phyloP scores from a whole-genome alignment of 2,113 vertebrate genomes.

The Nyctibius bracteatus region DNA sequence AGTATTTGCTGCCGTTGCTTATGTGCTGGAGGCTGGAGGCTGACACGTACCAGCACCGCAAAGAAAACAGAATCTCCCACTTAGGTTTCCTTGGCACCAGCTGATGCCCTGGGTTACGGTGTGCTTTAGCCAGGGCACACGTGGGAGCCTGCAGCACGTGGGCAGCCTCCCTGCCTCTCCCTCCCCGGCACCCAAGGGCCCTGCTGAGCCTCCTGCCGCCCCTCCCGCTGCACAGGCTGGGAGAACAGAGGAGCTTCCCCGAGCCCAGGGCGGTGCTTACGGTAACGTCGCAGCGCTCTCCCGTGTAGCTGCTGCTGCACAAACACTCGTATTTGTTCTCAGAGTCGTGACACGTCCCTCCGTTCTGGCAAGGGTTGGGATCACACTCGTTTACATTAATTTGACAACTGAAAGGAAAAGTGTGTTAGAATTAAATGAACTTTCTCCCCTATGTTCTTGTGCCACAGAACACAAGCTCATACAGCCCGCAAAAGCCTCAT shows the following conservation, averaged over 20 bases:
- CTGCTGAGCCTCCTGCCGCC: neutral
- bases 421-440: neutral
- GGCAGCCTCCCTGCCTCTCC: neutral
- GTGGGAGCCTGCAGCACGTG: accelerated
- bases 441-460: neutral
- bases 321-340: conserved; percentile 83
- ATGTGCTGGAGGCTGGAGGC: neutral
- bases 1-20: neutral
- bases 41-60: neutral
- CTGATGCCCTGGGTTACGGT: too few relatives aligned
- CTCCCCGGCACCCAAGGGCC: accelerated
- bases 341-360: conserved; percentile 83
- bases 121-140: neutral
- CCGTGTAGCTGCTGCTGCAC: conserved; percentile 82
- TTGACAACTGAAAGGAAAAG: conserved; percentile 81
- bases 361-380: conserved; percentile 87
- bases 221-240: neutral
- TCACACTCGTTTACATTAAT: conserved; percentile 82
- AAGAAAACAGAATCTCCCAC: neutral
- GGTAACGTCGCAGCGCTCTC: conserved; percentile 81
- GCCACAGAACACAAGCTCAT: neutral
- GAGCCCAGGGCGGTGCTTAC: conserved; percentile 72
- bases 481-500: neutral
- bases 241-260: neutral
- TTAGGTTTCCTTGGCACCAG: neutral